Evolutionary conservation across 1,140 invertebrate species (phyloP).

Genomic region (Brachionus asplanchnoidis): DNA sequence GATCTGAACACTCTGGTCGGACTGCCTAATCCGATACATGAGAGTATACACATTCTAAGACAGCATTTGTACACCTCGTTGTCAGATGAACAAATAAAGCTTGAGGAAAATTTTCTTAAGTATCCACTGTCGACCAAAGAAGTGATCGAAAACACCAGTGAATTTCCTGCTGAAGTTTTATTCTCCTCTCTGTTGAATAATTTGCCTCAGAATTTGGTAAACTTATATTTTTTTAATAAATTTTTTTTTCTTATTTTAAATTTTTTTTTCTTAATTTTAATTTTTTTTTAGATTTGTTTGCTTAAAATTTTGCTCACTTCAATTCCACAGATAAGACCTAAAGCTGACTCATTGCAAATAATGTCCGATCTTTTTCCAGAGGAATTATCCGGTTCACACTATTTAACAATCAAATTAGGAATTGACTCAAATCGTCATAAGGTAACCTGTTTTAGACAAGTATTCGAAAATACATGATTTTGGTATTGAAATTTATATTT

Average conservation of each 20-base stretch:
- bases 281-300: slow-evolving; percentile 68
- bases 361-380: slow-evolving; percentile 92
- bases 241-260: no score
- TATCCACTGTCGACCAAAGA: slow-evolving; percentile 58
- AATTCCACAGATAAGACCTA: slow-evolving; percentile 92
- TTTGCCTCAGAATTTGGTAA: slow-evolving; percentile 77
- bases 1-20: slow-evolving; percentile 80
- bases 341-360: slow-evolving; percentile 96
- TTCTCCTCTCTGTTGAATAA: neutral
- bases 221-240: neutral
- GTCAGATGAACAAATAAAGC: slow-evolving; percentile 59
- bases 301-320: slow-evolving; percentile 94
- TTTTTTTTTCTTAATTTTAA: slow-evolving; percentile 7
- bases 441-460: neutral
- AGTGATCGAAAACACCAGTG: neutral
- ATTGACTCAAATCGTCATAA: slow-evolving; percentile 97
- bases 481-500: no score
- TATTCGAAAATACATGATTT: neutral
- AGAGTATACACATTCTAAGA: slow-evolving; percentile 83
- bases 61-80: slow-evolving; percentile 61
- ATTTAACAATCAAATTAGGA: slow-evolving; percentile 92
- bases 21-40: slow-evolving; percentile 86
- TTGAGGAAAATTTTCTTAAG: slow-evolving; percentile 59
- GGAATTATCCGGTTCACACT: slow-evolving; percentile 87
- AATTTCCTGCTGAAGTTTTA: neutral